These are phyloP conservation scores for Eumacrocentrus americanus DNA, from an alignment of 2,888 invertebrate species.

Conservation along the genomic window DNA sequence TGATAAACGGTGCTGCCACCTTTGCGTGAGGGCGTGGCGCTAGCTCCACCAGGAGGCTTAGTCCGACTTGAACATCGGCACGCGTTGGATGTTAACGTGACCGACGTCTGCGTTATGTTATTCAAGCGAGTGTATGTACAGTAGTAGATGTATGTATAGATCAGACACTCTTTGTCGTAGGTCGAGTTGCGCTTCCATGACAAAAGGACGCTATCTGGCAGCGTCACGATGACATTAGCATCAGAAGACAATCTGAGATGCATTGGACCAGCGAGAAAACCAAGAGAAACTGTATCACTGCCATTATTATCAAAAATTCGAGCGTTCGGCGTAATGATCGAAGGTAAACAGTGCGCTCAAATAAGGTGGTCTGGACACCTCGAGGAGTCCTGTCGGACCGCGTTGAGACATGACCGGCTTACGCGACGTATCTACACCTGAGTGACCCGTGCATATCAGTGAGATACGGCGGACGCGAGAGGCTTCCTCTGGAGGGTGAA, in stretches of 20 bases:
- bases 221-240: constrained; percentile 38
- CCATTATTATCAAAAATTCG: constrained; percentile 25
- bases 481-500: constrained; percentile 22
- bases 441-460: constrained; percentile 26
- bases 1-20: constrained; percentile 43
- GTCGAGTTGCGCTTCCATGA: too few relatives aligned
- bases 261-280: constrained; percentile 24
- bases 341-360: constrained; percentile 32
- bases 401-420: constrained; percentile 12
- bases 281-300: constrained; percentile 25
- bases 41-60: constrained; percentile 46
- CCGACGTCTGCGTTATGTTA: constrained; percentile 2
- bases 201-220: too few relatives aligned
- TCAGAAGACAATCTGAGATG: constrained; percentile 8
- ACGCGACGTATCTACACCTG: constrained; percentile 16
- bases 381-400: too few relatives aligned
- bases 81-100: constrained; percentile 36
- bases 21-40: constrained; percentile 56
- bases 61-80: constrained; percentile 51
- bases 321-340: constrained; percentile 32
- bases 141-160: constrained; percentile 19
- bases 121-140: neutral
- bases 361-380: constrained; percentile 1
- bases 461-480: too few relatives aligned
- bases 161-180: constrained; percentile 18